Evolutionary conservation across 2,888 invertebrate species (phyloP), one percentile per base, ranked within the genome.

Genomic region (Atrina japonica): DNA sequence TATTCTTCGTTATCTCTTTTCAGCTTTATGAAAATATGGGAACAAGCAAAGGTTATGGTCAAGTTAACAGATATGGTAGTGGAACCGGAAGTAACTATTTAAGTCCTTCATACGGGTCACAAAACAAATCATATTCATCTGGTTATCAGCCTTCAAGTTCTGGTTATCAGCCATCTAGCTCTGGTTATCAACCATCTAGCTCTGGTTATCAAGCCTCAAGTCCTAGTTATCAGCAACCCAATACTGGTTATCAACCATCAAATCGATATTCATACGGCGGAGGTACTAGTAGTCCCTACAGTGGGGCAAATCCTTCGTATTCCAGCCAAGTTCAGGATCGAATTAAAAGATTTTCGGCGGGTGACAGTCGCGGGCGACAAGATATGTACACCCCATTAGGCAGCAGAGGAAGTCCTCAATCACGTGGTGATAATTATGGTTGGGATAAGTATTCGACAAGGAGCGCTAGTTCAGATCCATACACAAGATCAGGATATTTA

Each of bases 21-120:
- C 83, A 87, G 87, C 61, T 77, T 47, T 85, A 85, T 78, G 86
- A 86, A 70, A 71, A 66, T 49, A 84, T 87, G 85, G 86, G 86
- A 63, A 80, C 86, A 76, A 80, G 85, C 58, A 84, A 84, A 59
- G 81, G 83, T 49, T 84, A 84, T 75, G 78, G 80, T 49, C 61
- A 61, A 55, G 49, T 55, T 23, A 56, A 56, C 45, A 61, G 61
- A 23, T 60, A 45, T 29, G 80, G 80, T 14, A 76, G 79, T 40
- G 71, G 71, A n/a, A 73, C 73, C 53, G 75, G 78, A 16, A 75
- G 76, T 58, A 76, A 70, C 71, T 74, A 75, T 73, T 65, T 78
- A 68, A 76, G 74, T 60, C 70, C 68, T 43, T 76, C 81, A 52
- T 78, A 80, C 77, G 75, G 76, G 56, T 70, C 73, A n/a, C 58